Evolutionary conservation across 1,140 invertebrate species (phyloP).

Genomic region (Zelostemma sp.): DNA sequence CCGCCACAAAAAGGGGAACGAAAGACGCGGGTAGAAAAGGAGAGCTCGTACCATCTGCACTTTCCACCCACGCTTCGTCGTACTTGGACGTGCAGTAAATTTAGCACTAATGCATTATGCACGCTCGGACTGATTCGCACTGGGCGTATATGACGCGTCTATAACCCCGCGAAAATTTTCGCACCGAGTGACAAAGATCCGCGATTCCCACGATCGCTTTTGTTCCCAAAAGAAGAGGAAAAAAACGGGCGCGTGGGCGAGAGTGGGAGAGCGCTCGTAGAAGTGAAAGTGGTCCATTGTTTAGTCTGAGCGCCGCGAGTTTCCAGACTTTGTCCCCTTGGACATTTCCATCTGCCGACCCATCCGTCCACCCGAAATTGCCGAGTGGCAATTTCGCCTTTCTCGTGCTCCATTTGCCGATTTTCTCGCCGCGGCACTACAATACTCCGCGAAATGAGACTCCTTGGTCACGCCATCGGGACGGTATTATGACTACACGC

Average conservation of each 20-base stretch:
- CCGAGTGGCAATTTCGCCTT: slow-evolving; percentile 35
- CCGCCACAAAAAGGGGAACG: neutral
- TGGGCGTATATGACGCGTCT: slow-evolving; percentile 43
- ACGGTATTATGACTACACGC: slow-evolving; percentile 65
- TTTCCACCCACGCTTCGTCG: slow-evolving; percentile 29
- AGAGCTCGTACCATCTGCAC: slow-evolving; percentile 19
- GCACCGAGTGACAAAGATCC: slow-evolving; percentile 4
- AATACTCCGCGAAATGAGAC: slow-evolving; percentile 41
- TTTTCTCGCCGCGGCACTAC: slow-evolving; percentile 38
- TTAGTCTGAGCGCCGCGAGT: slow-evolving; percentile 38
- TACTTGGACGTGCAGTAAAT: slow-evolving; percentile 33
- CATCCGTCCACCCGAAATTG: slow-evolving; percentile 18
- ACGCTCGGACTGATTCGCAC: slow-evolving; percentile 63
- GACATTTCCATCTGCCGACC: slow-evolving; percentile 21
- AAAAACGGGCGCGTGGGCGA: slow-evolving; percentile 29
- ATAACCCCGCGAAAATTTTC: slow-evolving; percentile 26
- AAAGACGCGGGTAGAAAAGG: neutral
- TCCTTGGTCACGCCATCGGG: slow-evolving; percentile 34
- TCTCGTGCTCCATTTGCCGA: slow-evolving; percentile 49
- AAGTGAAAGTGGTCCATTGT: slow-evolving; percentile 57
- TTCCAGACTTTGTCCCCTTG: slow-evolving; percentile 18
- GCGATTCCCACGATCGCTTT: slow-evolving; percentile 5
- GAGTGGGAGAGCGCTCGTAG: slow-evolving; percentile 41
- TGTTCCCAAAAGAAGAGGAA: slow-evolving; percentile 3
- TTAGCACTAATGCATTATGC: slow-evolving; percentile 54